Evolutionary conservation across 2,888 invertebrate species (phyloP), one percentile per base, ranked within the genome.

Genomic region (Chymomyza amoena): DNA sequence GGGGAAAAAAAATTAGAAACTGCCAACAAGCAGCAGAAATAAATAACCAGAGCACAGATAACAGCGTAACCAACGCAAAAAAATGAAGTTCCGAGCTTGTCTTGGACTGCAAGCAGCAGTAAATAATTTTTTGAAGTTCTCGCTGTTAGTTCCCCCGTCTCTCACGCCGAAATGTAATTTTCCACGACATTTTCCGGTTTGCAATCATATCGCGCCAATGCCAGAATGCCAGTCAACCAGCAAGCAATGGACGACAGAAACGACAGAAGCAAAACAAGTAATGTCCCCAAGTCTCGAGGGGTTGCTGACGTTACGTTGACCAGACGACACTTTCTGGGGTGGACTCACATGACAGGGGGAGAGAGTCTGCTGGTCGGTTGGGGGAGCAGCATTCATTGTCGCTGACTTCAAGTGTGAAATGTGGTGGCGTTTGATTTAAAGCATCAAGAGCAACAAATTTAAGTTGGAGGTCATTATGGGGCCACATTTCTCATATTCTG

Each of bases 161-260:
- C 70, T 66, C 61, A 65, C 72, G 69, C 84, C 81, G 77, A 85
- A 87, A 84, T 81, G 81, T 87, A 87, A 86, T 88, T 84, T 87
- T 86, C 88, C 77, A 78, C 80, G 77, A 80, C 82, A 81, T 80
- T 80, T 86, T 87, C 88, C 83, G 85, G 87, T 84, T 84, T 76
- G 88, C 85, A 85, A 88, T 88, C 84, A 88, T 85, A 82, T 88
- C 87, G 87, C 84, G 76, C 76, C 86, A 78, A 72, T 82, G 76
- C 87, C 85, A 87, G 85, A 76, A 76, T 78, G 78, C 69, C 69
- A 78, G 39, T 61, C 56, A 25, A 32, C 39, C 51, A 62, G 25
- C 39, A 62, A 68, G 52, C 69, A 66, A 16, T 25, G 25, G 25
- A 25, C 61, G 54, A 10, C 32, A 72, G 60, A 57, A 66, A 25